Conservation (phyloP, 2,113 vertebrate genomes). For the Propithecus coquereli region DNA sequence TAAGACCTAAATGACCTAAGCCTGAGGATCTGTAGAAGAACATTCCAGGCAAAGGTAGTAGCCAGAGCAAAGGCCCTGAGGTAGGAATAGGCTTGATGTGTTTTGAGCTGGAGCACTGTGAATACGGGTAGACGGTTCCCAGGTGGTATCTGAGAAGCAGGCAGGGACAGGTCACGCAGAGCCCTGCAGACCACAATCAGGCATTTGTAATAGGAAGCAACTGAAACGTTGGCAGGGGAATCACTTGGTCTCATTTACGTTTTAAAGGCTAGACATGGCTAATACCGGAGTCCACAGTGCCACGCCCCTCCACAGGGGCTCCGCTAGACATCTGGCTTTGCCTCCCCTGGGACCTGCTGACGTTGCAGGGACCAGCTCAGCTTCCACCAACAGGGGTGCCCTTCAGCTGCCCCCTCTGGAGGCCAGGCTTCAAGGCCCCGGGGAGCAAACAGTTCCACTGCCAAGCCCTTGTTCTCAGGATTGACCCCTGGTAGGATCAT, state of each 20-base stretch:
- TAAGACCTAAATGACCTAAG: neutral
- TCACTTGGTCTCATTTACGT: neutral
- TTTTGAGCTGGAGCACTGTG: neutral
- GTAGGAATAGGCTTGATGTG: neutral
- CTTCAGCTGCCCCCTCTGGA: neutral
- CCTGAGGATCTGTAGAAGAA: neutral
- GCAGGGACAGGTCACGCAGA: no score
- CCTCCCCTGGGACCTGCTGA: neutral
- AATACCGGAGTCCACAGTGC: neutral
- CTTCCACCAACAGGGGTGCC: neutral
- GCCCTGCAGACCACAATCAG: rapidly evolving
- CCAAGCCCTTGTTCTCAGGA: neutral
- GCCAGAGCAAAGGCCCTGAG: neutral
- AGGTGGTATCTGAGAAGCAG: neutral
- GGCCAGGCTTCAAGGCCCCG: neutral
- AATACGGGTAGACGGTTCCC: rapidly evolving
- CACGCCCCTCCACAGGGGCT: neutral
- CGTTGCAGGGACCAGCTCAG: neutral
- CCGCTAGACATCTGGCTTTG: neutral
- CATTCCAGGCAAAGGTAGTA: neutral
- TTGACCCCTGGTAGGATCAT: neutral
- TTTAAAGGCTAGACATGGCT: neutral
- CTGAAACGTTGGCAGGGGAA: neutral
- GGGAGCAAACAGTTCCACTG: neutral
- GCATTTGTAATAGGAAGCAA: neutral